These are phyloP conservation scores for Danaus chrysippus DNA, from an alignment of 2,888 invertebrate genomes.

Conservation along the genomic window DNA sequence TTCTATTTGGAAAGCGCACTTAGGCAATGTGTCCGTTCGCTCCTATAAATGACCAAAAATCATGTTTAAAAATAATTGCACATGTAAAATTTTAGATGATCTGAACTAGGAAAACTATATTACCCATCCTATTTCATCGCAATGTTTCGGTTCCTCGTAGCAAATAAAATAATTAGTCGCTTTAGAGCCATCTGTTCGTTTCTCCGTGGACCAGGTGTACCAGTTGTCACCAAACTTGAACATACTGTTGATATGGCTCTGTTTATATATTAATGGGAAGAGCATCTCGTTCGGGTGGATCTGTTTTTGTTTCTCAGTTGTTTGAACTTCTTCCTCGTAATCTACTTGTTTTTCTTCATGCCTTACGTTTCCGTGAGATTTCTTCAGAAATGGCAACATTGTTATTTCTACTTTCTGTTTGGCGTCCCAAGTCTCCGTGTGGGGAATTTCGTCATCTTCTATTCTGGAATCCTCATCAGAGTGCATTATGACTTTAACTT, in stretches of 20 bases:
- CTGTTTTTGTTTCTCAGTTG: conserved; percentile 49
- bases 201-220: conserved; percentile 72
- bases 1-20: conserved; percentile 70
- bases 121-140: conserved; percentile 73
- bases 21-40: conserved; percentile 57
- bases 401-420: conserved; percentile 44
- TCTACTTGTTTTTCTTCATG: conserved; percentile 42
- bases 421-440: conserved; percentile 46
- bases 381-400: conserved; percentile 54
- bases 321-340: conserved; percentile 50
- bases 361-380: conserved; percentile 32
- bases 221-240: conserved; percentile 71
- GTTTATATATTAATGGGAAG: conserved; percentile 65
- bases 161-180: conserved; percentile 64
- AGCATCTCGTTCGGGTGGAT: conserved; percentile 67
- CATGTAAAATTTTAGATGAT: background rate
- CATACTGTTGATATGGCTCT: conserved; percentile 69
- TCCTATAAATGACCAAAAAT: conserved; percentile 45
- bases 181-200: conserved; percentile 61
- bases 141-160: conserved; percentile 68
- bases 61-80: background rate
- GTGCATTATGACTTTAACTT: conserved; percentile 68
- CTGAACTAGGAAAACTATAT: conserved; percentile 29
- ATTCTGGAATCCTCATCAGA: conserved; percentile 53
- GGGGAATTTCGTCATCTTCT: conserved; percentile 58